A percentile compares a stretch with the other conserved stretches of the same genome.
These are phyloP conservation scores for Phaenicophaeus curvirostris DNA, from an alignment of 2,797 vertebrate species.

Conservation along the genomic window DNA sequence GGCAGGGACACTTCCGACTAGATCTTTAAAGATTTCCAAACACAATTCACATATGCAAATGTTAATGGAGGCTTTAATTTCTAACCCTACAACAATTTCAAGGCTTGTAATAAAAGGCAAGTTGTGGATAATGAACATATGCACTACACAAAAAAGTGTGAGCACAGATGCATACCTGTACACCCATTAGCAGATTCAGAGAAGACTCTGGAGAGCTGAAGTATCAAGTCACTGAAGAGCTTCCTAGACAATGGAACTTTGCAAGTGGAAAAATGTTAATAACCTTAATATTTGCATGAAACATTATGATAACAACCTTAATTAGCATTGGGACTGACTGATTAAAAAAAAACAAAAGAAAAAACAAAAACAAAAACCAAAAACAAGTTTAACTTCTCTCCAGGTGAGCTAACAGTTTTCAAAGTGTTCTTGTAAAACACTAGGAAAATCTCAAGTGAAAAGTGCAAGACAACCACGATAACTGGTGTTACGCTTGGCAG, in stretches of 20 bases:
- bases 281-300: neutral
- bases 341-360: neutral
- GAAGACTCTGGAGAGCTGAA: neutral
- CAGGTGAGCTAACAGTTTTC: neutral
- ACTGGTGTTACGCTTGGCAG: accelerated
- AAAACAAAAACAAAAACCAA: neutral
- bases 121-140: neutral
- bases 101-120: neutral
- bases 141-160: accelerated
- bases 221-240: neutral
- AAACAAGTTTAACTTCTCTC: neutral
- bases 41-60: neutral
- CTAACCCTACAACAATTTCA: neutral
- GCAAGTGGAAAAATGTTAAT: neutral
- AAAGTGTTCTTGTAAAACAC: neutral
- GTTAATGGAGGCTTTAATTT: neutral
- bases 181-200: neutral
- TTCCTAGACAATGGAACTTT: neutral
- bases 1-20: too few species aligned
- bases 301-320: neutral
- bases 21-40: neutral
- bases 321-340: neutral
- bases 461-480: neutral
- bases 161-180: accelerated
- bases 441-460: neutral